Percentiles rank a stretch among this genome's conserved stretches.
Evolutionary conservation across 2,797 vertebrate species (phyloP).

Genomic region (Xerus rutilus): DNA sequence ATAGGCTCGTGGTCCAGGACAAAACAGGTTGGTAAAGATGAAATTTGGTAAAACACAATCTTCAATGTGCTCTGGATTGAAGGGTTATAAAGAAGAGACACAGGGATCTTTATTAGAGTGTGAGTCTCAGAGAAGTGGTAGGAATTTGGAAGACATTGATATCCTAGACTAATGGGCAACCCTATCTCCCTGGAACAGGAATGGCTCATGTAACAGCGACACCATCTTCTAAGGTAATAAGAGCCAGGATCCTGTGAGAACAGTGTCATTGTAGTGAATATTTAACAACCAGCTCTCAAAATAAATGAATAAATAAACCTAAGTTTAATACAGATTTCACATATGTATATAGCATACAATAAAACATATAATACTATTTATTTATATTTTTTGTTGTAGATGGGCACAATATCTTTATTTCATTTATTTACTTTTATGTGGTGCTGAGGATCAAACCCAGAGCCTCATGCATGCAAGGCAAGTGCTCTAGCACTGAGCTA

Average conservation of each 20-base stretch:
- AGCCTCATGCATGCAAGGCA: too few relatives aligned
- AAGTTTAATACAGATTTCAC: constrained; percentile 10
- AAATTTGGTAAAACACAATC: constrained; percentile 3
- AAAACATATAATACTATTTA: background rate
- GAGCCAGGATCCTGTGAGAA: background rate
- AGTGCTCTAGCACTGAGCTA: too few relatives aligned
- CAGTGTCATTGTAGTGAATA: background rate
- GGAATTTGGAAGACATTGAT: background rate
- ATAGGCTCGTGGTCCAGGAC: background rate
- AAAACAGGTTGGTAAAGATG: background rate
- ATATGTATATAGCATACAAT: background rate
- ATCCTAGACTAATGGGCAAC: background rate
- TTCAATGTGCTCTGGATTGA: background rate
- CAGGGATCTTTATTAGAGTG: background rate
- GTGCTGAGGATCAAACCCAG: too few relatives aligned
- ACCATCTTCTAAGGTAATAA: background rate
- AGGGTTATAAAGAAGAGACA: background rate
- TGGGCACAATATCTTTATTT: too few relatives aligned
- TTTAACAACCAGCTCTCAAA: background rate
- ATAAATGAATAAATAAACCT: background rate
- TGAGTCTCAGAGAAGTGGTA: background rate
- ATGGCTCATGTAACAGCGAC: background rate
- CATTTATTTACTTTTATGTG: too few relatives aligned
- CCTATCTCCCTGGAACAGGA: background rate
- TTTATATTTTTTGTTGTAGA: too few relatives aligned